Evolutionary conservation across 2,113 vertebrate genomes (phyloP).

Genomic region (Spea bombifrons): DNA sequence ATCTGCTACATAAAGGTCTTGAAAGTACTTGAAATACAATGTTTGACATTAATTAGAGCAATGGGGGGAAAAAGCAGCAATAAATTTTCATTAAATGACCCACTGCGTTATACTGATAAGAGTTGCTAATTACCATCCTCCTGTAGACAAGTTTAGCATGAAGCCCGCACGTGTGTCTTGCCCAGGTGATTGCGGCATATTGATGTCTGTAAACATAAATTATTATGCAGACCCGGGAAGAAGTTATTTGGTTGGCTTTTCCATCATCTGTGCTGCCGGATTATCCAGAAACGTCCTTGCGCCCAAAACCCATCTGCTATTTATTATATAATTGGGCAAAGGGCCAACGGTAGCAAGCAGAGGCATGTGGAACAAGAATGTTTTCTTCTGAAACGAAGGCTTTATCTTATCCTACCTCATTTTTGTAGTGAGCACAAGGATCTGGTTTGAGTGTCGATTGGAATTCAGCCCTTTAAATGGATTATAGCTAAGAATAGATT

Average conservation of each 20-base stretch:
- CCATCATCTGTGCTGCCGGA: constrained; percentile 25
- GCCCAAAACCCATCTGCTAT: constrained; percentile 30
- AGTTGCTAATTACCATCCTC: constrained; percentile 14
- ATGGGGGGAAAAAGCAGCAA: constrained; percentile 7
- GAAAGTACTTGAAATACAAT: not conserved
- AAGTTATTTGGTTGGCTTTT: constrained; percentile 12
- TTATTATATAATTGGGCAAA: constrained; percentile 48
- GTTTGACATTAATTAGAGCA: constrained; percentile 18
- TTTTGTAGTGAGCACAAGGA: constrained; percentile 44
- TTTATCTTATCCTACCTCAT: constrained; percentile 50
- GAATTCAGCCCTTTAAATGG: constrained; percentile 67
- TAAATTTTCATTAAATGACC: constrained; percentile 9
- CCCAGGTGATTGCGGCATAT: constrained; percentile 13
- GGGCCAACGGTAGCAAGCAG: constrained; percentile 20
- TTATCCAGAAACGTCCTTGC: not conserved
- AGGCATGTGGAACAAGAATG: constrained; percentile 11
- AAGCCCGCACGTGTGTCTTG: constrained; percentile 7
- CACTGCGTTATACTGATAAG: constrained; percentile 4
- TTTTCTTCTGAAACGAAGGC: constrained; percentile 34
- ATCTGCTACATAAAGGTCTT: constrained; percentile 3
- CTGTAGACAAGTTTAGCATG: constrained; percentile 15
- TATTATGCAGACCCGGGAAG: constrained; percentile 28
- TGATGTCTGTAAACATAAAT: constrained; percentile 26
- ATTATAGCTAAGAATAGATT: constrained; percentile 67
- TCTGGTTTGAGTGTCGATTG: constrained; percentile 49